Percentiles rank a stretch among this genome's conserved stretches.
These are phyloP conservation scores for Delia radicum DNA, from an alignment of 1,140 invertebrate species.

Conservation along the genomic window DNA sequence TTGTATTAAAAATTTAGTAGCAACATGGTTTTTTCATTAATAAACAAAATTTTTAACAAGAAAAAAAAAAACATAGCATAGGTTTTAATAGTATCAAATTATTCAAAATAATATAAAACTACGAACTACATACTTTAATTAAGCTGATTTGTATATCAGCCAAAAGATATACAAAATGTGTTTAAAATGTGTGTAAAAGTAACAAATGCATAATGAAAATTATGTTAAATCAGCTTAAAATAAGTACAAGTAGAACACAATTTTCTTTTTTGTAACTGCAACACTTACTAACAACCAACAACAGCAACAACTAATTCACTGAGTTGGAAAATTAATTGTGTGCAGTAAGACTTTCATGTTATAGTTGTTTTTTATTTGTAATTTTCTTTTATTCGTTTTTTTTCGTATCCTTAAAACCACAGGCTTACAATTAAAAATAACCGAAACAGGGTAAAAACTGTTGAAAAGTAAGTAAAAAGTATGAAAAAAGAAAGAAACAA, in stretches of 20 bases:
- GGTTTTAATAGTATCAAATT: neutral
- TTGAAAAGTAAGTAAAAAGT: neutral
- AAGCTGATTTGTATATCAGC: too few relatives aligned
- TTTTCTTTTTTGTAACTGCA: slow-evolving; percentile 10
- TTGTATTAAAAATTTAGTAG: slow-evolving; percentile 1
- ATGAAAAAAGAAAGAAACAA: neutral
- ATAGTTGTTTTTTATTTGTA: neutral
- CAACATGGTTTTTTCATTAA: too few relatives aligned
- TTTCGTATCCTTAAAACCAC: slow-evolving; percentile 7
- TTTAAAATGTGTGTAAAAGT: too few relatives aligned
- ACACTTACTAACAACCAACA: neutral
- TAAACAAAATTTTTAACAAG: too few relatives aligned
- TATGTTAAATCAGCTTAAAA: slow-evolving; percentile 18
- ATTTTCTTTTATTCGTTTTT: neutral
- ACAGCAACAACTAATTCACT: slow-evolving; percentile 4
- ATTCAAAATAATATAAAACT: too few relatives aligned
- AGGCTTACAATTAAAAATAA: slow-evolving; percentile 9
- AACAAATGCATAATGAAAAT: neutral
- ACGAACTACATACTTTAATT: neutral
- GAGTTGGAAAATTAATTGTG: slow-evolving; percentile 24
- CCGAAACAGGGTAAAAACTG: neutral
- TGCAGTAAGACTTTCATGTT: slow-evolving; percentile 5
- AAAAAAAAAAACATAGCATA: too few relatives aligned
- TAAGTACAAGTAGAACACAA: neutral
- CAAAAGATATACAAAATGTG: too few relatives aligned